Percentiles rank a stretch among this genome's conserved stretches.
Conservation (phyloP, 2,113 vertebrate species). For the Benitochromis conjunctus region DNA sequence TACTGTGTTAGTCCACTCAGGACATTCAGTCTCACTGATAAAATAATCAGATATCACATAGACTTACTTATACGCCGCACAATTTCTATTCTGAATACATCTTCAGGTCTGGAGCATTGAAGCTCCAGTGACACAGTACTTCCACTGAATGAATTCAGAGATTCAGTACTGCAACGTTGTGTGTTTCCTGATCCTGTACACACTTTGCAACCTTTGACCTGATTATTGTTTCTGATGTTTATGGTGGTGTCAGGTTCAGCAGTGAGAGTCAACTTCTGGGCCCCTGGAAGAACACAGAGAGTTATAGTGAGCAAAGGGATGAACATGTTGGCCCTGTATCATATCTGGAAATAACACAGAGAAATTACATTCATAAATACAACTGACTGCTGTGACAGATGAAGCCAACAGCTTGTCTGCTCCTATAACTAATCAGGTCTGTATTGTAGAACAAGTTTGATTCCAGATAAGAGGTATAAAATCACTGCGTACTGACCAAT, state of each 20-base stretch:
- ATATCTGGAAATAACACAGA: too few relatives aligned
- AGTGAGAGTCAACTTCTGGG: conserved; percentile 2
- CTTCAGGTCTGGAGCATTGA: conserved; percentile 48
- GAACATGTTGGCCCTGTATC: too few relatives aligned
- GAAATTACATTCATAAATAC: too few relatives aligned
- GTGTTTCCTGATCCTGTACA: not conserved
- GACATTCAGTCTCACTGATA: not conserved
- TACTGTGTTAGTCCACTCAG: fast-evolving
- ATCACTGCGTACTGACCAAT: too few relatives aligned
- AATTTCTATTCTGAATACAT: conserved; percentile 57
- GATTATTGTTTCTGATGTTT: not conserved
- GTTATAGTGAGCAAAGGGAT: not conserved
- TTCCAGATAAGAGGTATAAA: not conserved
- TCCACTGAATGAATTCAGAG: not conserved
- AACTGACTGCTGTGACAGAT: too few relatives aligned
- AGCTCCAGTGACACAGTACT: conserved; percentile 31
- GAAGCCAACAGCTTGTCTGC: not conserved
- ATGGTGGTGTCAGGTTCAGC: conserved; percentile 14
- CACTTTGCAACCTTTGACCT: conserved; percentile 40
- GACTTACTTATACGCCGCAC: conserved; percentile 47
- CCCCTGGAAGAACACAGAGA: not conserved
- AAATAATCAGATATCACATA: not conserved
- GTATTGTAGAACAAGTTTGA: not conserved
- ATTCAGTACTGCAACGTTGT: not conserved
- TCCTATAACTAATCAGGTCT: not conserved